Conservation (phyloP, 2,113 vertebrate species). For the Rhinogobius similis region DNA sequence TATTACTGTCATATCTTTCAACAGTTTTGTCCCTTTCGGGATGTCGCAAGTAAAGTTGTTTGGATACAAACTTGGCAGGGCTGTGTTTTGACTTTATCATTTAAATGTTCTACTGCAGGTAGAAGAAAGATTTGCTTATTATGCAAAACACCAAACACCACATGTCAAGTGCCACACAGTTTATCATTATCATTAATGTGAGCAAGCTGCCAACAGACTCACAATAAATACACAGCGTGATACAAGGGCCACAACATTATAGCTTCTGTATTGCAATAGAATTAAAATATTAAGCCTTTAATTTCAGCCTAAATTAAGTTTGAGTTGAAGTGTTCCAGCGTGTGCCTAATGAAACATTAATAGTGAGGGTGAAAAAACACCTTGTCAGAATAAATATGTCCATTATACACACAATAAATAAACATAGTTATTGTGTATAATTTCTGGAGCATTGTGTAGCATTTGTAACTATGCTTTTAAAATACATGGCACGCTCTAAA, state of each 20-base stretch:
- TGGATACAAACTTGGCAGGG: conserved; percentile 36
- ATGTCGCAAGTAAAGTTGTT: conserved; percentile 44
- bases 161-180: not conserved
- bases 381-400: too few species aligned
- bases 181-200: not conserved
- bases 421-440: not conserved
- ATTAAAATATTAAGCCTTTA: too few species aligned
- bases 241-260: too few species aligned
- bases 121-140: not conserved
- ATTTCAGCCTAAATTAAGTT: not conserved
- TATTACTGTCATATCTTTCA: conserved; percentile 61
- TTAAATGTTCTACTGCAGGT: conserved; percentile 7
- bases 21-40: conserved; percentile 56
- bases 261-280: too few species aligned
- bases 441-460: not conserved
- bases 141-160: not conserved
- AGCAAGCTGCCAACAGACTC: not conserved
- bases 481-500: conserved; percentile 46
- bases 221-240: too few species aligned
- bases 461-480: conserved; percentile 30
- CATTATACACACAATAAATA: too few species aligned
- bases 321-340: not conserved
- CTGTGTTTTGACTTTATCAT: conserved; percentile 34
- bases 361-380: too few species aligned
- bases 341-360: not conserved